Evolutionary conservation across 2,113 vertebrate genomes (phyloP), one percentile per base, ranked within the genome.

Genomic region (Gasterosteus aculeatus): DNA sequence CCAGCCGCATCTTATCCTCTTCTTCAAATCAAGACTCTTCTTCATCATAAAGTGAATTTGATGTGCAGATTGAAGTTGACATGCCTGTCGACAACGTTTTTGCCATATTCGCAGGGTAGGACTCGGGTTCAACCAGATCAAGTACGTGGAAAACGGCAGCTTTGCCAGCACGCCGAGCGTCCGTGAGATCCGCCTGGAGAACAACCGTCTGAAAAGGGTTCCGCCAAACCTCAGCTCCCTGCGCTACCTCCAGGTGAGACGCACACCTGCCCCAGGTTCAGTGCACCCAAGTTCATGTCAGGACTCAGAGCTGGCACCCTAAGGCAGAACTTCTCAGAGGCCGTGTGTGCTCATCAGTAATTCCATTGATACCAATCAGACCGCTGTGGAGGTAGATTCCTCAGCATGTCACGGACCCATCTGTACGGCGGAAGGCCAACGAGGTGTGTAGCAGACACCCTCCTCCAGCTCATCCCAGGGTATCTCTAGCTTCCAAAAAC

Each of bases 131-230:
- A 99, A 99, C 87, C 96, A 95, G 92, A 98, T 99, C 85, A 96
- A 96, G 85, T 96, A 89, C 26, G 95, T 99, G 18, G 97, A 99
- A 93, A 99, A 99, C 1, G 97, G 97, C 85, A 99, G 94, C 77
- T 90, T 99, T 11, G 92, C 90, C 75, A 95, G 87, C 78, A 94
- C 95, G 71, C 95, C 97, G 42, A 95, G 92, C n/a, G 41, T 99
- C 82, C 95, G 96, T 51, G 95, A 97, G 92, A 95, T 99, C 83
- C 96, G 98, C 68, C 81, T 99, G 83, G 96, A 99, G 87, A 96
- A 95, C 85, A 99, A 99, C 87, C 97, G 95, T 63, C 92, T 99
- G 79, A 97, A 94, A 84, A 98, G 94, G 84, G 92, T 99, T 59
- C 98, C 98, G 44, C 91, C 95, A 6, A 96, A 96, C 72, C 88